These are phyloP conservation scores for Mixornis gularis DNA, from an alignment of 2,113 vertebrate genomes.

Conservation along the genomic window DNA sequence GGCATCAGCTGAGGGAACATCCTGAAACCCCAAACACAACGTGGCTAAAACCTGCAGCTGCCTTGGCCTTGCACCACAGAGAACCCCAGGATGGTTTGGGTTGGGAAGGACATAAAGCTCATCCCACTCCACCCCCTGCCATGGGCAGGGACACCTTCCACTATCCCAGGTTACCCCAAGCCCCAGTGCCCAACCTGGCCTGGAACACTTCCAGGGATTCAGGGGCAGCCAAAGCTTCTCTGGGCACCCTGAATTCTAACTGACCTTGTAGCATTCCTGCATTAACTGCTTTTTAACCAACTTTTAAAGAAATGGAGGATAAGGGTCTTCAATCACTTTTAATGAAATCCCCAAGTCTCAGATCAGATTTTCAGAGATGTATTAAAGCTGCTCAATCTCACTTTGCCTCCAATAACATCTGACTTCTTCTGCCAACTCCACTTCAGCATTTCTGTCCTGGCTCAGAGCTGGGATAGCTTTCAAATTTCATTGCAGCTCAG, in stretches of 20 bases:
- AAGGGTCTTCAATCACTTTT: background rate
- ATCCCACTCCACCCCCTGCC: background rate
- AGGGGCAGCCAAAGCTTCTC: background rate
- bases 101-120: background rate
- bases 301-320: background rate
- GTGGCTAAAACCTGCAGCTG: background rate
- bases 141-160: background rate
- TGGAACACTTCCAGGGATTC: background rate
- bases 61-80: accelerated
- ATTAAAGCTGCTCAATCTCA: background rate
- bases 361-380: background rate
- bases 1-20: background rate
- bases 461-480: background rate
- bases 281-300: background rate
- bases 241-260: background rate
- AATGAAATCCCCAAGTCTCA: background rate
- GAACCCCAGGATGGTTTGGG: background rate
- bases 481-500: background rate
- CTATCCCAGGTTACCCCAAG: accelerated
- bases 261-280: background rate
- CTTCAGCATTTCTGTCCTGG: background rate
- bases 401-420: background rate
- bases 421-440: background rate
- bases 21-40: accelerated
- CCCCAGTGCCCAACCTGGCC: background rate